These are phyloP conservation scores for Laothoe populi DNA, from an alignment of 2,888 invertebrate genomes.

Conservation along the genomic window DNA sequence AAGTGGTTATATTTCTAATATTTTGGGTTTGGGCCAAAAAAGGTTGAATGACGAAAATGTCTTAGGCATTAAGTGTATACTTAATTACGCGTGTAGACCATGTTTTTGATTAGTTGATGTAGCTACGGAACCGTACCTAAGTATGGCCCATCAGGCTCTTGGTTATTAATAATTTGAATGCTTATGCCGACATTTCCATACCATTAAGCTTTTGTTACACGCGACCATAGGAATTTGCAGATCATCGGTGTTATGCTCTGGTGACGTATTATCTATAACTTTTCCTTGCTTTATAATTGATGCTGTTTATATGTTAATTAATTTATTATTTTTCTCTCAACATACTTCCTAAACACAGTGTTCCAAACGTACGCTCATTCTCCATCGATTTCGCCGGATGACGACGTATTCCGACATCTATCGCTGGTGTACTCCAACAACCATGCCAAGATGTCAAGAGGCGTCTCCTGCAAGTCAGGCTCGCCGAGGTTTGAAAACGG, in stretches of 20 bases:
- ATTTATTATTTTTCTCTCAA: constrained; percentile 51
- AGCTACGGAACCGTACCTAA: too few relatives aligned
- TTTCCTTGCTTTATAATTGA: background rate
- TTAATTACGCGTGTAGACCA: too few relatives aligned
- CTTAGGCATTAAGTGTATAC: too few relatives aligned
- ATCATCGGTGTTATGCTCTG: constrained; percentile 89
- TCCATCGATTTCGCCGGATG: constrained; percentile 94
- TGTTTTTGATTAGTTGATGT: too few relatives aligned
- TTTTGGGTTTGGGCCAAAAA: too few relatives aligned
- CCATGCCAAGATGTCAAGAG: constrained; percentile 95
- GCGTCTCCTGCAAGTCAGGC: constrained; percentile 91
- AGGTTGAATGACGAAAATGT: too few relatives aligned
- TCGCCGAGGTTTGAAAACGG: constrained; percentile 92
- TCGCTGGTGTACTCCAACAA: constrained; percentile 93
- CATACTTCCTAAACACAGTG: constrained; percentile 89
- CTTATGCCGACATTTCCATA: background rate
- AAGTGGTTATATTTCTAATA: too few relatives aligned
- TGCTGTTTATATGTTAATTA: constrained; percentile 33
- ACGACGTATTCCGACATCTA: constrained; percentile 95
- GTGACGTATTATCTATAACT: constrained; percentile 77
- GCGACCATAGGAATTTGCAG: constrained; percentile 88
- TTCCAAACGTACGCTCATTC: constrained; percentile 93
- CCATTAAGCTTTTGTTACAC: constrained; percentile 53
- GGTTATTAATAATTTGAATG: too few relatives aligned
- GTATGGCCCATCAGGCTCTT: too few relatives aligned